phyloP scores from a whole-genome alignment of 1,140 invertebrate species.

The Pogonomyrmex californicus region DNA sequence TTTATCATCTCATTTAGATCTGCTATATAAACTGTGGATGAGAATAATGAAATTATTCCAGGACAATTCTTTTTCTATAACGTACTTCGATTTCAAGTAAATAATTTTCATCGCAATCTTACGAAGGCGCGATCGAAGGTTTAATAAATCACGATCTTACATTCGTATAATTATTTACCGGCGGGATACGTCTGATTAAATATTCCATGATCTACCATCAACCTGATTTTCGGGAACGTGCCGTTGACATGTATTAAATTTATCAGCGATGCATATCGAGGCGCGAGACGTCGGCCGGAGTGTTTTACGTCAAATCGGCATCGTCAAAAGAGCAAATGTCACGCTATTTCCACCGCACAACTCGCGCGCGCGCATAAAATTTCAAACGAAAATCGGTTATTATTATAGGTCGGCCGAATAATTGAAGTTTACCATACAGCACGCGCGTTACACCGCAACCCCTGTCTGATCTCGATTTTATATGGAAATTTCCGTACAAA shows the following conservation, averaged over 20 bases:
- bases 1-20: conserved; percentile 27
- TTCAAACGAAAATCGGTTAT: conserved; percentile 43
- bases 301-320: conserved; percentile 57
- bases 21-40: not conserved
- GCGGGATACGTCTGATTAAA: conserved; percentile 31
- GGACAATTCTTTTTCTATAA: not conserved
- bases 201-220: conserved; percentile 47
- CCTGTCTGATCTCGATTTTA: conserved; percentile 25
- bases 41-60: not conserved
- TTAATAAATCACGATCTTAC: conserved; percentile 17
- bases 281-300: conserved; percentile 34
- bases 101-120: not conserved
- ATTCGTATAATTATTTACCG: conserved; percentile 36
- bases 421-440: conserved; percentile 24
- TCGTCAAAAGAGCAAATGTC: conserved; percentile 60
- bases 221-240: conserved; percentile 48
- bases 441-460: not conserved
- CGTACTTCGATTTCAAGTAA: not conserved
- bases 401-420: conserved; percentile 24
- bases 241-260: conserved; percentile 59
- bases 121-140: not conserved
- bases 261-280: conserved; percentile 48
- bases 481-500: conserved; percentile 41
- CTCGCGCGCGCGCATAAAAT: conserved; percentile 33
- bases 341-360: conserved; percentile 57